phyloP scores from a whole-genome alignment of 2,113 vertebrate species.

The Choloepus hoffmanni region DNA sequence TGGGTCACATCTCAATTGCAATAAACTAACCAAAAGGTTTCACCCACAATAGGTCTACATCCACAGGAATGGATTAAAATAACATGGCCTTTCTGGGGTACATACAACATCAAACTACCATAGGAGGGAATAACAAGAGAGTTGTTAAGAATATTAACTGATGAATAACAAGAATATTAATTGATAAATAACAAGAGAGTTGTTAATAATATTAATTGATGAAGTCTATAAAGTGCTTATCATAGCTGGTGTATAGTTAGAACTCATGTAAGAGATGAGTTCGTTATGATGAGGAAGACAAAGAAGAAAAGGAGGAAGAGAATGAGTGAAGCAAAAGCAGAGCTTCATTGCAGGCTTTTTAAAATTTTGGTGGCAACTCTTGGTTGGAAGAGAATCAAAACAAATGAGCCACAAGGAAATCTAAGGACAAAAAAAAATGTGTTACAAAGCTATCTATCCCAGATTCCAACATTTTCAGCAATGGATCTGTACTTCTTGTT shows the following conservation, averaged over 20 bases:
- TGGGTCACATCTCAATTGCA: too few species aligned
- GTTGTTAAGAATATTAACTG: background rate
- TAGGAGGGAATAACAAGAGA: background rate
- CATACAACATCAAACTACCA: too few species aligned
- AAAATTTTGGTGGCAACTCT: background rate
- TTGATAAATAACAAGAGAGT: background rate
- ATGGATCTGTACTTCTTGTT: background rate
- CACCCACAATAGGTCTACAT: too few species aligned
- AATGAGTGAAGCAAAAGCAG: background rate
- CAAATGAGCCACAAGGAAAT: background rate
- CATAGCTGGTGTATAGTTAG: background rate
- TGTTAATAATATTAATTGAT: background rate
- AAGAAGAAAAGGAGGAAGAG: background rate
- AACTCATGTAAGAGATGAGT: background rate
- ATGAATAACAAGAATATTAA: too few species aligned
- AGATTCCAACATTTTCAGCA: background rate
- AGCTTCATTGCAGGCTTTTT: background rate
- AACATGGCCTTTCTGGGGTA: too few species aligned
- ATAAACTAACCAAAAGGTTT: too few species aligned
- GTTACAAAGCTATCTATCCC: background rate
- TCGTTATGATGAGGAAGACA: background rate
- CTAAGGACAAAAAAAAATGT: background rate
- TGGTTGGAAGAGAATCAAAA: background rate
- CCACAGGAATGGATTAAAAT: too few species aligned
- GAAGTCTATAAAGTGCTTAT: background rate